Conservation (phyloP, 2,113 vertebrate genomes). For the Malurus elegans region DNA sequence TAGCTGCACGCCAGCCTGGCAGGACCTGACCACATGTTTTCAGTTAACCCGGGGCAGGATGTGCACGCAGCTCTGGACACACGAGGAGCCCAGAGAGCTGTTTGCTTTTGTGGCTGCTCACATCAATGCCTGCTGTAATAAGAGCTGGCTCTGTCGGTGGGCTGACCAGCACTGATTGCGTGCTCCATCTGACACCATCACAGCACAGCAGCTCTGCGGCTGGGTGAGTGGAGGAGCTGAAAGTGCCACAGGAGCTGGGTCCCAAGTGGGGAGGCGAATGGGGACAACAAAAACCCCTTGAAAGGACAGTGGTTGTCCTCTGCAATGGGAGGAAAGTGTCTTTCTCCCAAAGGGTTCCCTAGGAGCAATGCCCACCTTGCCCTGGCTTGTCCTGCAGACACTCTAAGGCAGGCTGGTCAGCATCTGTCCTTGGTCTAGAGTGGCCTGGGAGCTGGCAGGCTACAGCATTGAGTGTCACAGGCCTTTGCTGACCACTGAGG, state of each 20-base stretch:
- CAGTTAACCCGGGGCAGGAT: slow-evolving; percentile 5
- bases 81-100: background rate
- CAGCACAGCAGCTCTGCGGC: background rate
- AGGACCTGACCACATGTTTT: slow-evolving; percentile 27
- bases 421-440: background rate
- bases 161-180: background rate
- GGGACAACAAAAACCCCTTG: background rate
- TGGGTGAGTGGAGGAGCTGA: background rate
- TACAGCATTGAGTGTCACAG: background rate
- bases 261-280: background rate
- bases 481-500: background rate
- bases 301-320: background rate
- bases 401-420: background rate
- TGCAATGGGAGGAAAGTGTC: background rate
- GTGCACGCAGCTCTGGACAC: background rate
- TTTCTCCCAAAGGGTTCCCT: background rate
- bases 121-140: slow-evolving; percentile 11
- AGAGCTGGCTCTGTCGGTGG: background rate
- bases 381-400: background rate
- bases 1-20: background rate
- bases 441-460: accelerated
- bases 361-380: background rate
- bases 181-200: background rate
- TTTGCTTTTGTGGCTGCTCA: slow-evolving; percentile 44
- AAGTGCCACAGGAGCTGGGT: background rate